Percentiles rank a stretch among this genome's conserved stretches.
Evolutionary conservation across 2,113 vertebrate species (phyloP).

Genomic region (Proteles cristata): DNA sequence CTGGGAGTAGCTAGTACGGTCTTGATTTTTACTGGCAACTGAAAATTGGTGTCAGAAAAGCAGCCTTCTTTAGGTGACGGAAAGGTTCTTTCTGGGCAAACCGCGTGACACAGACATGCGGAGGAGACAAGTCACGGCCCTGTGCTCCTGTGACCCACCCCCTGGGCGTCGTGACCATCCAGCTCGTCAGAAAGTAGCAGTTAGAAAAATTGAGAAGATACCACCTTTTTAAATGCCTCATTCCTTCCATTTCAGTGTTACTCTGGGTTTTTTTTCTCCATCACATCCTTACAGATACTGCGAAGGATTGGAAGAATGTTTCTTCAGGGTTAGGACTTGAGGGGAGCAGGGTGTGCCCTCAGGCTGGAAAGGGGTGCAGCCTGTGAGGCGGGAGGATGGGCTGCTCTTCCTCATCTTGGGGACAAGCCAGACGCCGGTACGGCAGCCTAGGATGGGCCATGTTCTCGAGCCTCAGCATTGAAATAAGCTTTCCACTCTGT

Average conservation of each 20-base stretch:
- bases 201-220: not conserved
- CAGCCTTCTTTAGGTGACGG: not conserved
- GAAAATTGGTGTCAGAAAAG: not conserved
- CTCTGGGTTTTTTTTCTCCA: not conserved
- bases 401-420: accelerated
- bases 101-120: accelerated
- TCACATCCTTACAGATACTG: not conserved
- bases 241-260: not conserved
- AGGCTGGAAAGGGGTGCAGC: accelerated
- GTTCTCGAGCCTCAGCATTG: not conserved
- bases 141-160: not conserved
- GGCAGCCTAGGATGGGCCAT: accelerated
- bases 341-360: not conserved
- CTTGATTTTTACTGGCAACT: not conserved
- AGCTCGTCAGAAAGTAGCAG: not conserved
- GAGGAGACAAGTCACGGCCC: not conserved
- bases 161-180: not conserved
- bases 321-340: not conserved
- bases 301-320: not conserved
- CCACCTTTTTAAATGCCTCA: not conserved
- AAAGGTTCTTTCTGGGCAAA: not conserved
- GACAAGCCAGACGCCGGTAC: accelerated
- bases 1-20: not conserved
- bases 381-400: accelerated
- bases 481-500: not conserved